Evolutionary conservation across 1,140 invertebrate genomes (phyloP).

Genomic region (Hyles vespertilio): DNA sequence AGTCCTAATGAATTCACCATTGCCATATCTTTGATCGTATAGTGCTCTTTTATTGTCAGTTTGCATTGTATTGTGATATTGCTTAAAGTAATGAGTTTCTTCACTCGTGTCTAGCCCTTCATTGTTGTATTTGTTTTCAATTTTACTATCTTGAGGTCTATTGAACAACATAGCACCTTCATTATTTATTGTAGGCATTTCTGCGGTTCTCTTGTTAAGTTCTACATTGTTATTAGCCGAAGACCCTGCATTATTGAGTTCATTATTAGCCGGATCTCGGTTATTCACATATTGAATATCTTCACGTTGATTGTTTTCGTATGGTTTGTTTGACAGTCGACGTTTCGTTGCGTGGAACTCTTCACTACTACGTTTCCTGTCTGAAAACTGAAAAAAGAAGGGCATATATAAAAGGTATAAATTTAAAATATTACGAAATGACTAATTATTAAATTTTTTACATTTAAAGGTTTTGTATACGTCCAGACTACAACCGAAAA

Average conservation of each 20-base stretch:
- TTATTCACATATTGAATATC: constrained; percentile 10
- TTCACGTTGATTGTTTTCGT: constrained; percentile 21
- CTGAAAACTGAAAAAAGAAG: constrained; percentile 6
- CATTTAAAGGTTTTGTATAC: too few relatives aligned
- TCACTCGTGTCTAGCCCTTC: constrained; percentile 15
- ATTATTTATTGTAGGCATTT: constrained; percentile 13
- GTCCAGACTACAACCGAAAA: too few relatives aligned
- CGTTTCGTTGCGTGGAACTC: background rate
- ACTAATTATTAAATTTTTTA: too few relatives aligned
- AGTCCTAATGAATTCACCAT: too few relatives aligned
- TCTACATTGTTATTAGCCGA: too few relatives aligned
- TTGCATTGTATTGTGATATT: constrained; percentile 22
- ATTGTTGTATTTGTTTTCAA: constrained; percentile 26
- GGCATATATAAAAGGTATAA: too few relatives aligned
- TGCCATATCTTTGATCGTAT: too few relatives aligned
- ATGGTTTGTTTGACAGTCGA: constrained; percentile 16
- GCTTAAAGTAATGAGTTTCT: constrained; percentile 23
- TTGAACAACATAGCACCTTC: constrained; percentile 28
- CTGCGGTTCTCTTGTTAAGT: constrained; percentile 9
- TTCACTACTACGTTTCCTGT: background rate
- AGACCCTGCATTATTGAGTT: too few relatives aligned
- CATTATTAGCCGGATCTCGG: constrained; percentile 9
- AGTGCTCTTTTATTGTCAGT: constrained; percentile 12
- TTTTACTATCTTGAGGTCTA: constrained; percentile 19
- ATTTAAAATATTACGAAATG: too few relatives aligned